A percentile compares a stretch with the other conserved stretches of the same genome.
Conservation (phyloP, 2,888 invertebrate species). For the Eueremaeus valkanovi region DNA sequence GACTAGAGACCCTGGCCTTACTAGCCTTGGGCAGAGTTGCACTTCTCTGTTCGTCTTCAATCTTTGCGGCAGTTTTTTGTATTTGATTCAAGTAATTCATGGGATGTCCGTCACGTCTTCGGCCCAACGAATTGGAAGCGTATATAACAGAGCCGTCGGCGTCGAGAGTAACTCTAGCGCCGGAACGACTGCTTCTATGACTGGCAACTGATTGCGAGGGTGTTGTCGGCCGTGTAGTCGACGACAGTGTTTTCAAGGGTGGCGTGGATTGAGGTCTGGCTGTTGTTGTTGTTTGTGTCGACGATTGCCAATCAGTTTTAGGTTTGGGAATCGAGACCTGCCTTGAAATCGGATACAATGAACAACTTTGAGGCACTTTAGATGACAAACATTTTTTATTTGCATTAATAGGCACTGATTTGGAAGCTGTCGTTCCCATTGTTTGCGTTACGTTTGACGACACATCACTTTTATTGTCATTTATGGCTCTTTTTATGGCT, state of each 20-base stretch:
- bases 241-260: neutral
- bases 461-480: neutral
- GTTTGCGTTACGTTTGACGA: neutral
- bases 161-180: constrained; percentile 57
- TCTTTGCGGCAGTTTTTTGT: neutral
- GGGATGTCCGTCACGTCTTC: constrained; percentile 41
- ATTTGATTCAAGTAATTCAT: constrained; percentile 36
- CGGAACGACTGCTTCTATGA: neutral
- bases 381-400: neutral
- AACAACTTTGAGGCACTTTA: constrained; percentile 2
- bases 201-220: neutral
- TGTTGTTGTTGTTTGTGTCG: neutral
- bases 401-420: constrained; percentile 26
- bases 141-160: constrained; percentile 83
- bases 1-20: constrained; percentile 16
- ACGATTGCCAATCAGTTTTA: neutral
- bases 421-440: neutral
- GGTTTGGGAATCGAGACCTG: constrained; percentile 1
- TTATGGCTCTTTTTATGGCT: constrained; percentile 19
- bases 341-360: neutral
- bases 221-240: constrained; percentile 39
- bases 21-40: constrained; percentile 23
- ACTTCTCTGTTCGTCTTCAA: neutral
- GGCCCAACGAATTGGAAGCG: constrained; percentile 59
- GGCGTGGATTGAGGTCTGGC: neutral